phyloP scores from a whole-genome alignment of 1,140 invertebrate species.

The Belonocnema kinseyi region DNA sequence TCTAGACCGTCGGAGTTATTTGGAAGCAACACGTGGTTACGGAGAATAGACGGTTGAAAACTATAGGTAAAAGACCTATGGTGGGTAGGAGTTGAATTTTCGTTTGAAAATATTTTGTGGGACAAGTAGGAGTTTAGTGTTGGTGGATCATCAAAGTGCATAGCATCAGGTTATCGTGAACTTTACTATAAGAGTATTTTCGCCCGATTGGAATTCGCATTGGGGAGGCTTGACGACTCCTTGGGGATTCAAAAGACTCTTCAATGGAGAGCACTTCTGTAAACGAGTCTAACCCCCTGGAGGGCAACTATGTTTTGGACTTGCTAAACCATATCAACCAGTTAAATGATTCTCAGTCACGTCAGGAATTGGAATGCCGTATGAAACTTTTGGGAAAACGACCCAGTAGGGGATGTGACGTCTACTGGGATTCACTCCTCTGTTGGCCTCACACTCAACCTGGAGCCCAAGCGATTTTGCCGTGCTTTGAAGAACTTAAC shows the following conservation, averaged over 20 bases:
- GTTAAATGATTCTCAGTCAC: slow-evolving; percentile 55
- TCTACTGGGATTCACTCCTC: slow-evolving; percentile 82
- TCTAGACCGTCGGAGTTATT: too few species aligned
- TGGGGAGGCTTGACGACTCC: background rate
- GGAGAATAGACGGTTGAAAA: too few species aligned
- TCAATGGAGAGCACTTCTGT: slow-evolving; percentile 1
- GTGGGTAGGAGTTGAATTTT: too few species aligned
- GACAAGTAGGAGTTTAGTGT: background rate
- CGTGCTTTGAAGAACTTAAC: slow-evolving; percentile 84
- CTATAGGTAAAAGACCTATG: too few species aligned
- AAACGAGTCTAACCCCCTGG: slow-evolving; percentile 41
- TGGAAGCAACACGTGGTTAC: too few species aligned
- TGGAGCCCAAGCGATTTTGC: slow-evolving; percentile 78
- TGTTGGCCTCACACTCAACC: slow-evolving; percentile 86
- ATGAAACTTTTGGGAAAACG: background rate
- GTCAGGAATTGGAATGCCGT: slow-evolving; percentile 51
- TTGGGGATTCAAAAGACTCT: background rate
- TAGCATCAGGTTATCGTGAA: background rate
- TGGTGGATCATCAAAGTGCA: background rate
- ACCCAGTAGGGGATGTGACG: slow-evolving; percentile 71
- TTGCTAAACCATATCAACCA: slow-evolving; percentile 59
- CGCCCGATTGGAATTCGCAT: background rate
- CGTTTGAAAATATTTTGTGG: background rate
- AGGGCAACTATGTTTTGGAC: slow-evolving; percentile 57
- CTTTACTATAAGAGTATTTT: background rate